Evolutionary conservation across 2,113 vertebrate genomes (phyloP).

Genomic region (Coryphaenoides rupestris): DNA sequence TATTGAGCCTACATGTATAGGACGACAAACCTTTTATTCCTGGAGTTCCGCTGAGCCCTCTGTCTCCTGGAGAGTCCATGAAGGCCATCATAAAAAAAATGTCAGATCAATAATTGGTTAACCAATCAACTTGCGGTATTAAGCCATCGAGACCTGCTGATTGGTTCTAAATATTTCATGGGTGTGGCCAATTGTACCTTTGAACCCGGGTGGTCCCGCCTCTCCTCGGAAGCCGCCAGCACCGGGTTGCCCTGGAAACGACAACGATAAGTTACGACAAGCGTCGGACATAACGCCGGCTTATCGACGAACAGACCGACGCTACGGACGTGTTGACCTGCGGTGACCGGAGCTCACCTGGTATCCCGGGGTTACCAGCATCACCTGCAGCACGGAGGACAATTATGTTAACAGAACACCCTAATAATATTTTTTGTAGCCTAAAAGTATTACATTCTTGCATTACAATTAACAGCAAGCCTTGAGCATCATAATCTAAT

Average conservation of each 20-base stretch:
- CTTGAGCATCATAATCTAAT: too few species aligned
- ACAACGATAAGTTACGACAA: not conserved
- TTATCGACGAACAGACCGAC: not conserved
- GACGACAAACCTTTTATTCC: conserved; percentile 86
- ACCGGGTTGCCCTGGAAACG: conserved; percentile 75
- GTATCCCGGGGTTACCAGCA: not conserved
- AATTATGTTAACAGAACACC: too few species aligned
- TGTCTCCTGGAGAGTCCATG: conserved; percentile 78
- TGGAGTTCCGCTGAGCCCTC: conserved; percentile 76
- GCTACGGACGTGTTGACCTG: not conserved
- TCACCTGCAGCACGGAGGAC: not conserved
- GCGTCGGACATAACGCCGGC: not conserved
- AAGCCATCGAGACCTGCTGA: not conserved
- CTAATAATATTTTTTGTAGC: too few species aligned
- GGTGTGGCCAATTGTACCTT: conserved; percentile 74
- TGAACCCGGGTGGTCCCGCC: conserved; percentile 78
- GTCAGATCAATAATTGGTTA: not conserved
- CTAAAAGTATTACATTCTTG: too few species aligned
- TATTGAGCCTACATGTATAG: not conserved
- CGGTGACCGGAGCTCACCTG: not conserved
- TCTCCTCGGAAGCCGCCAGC: conserved; percentile 88
- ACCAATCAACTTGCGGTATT: too few species aligned
- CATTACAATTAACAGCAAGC: too few species aligned
- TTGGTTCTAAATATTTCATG: not conserved
- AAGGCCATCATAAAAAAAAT: not conserved